Percentiles rank a stretch among this genome's conserved stretches.
Conservation (phyloP, 2,888 invertebrate genomes). For the Lycaena phlaeas region DNA sequence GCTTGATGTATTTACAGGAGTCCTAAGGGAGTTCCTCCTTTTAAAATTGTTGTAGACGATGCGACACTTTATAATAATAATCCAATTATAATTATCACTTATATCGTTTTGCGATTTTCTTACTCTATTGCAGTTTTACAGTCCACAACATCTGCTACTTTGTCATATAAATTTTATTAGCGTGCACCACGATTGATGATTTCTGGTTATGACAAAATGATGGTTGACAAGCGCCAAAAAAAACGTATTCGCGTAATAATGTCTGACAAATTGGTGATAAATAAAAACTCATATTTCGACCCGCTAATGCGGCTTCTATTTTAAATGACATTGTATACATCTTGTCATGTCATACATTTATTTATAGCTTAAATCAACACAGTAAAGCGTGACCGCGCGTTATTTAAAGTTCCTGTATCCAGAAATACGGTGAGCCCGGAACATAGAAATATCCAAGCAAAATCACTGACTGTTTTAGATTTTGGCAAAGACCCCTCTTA, state of each 20-base stretch:
- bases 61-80: no score
- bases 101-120: no score
- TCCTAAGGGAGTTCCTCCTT: no score
- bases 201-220: no score
- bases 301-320: constrained; percentile 7
- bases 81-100: no score
- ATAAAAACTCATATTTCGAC: background rate
- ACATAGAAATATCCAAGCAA: constrained; percentile 22
- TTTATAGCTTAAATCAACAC: constrained; percentile 18
- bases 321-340: constrained; percentile 17
- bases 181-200: no score
- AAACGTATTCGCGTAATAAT: background rate
- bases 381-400: constrained; percentile 17
- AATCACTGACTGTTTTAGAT: constrained; percentile 22
- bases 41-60: no score
- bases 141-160: no score
- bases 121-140: no score
- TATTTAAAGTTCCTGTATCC: constrained; percentile 20
- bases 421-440: constrained; percentile 22
- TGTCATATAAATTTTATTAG: no score
- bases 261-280: background rate
- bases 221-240: no score
- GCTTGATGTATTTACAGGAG: no score
- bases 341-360: constrained; percentile 19
- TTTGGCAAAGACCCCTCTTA: constrained; percentile 19